Conservation (phyloP, 2,888 invertebrate species). For the Lepidonotus clava region DNA sequence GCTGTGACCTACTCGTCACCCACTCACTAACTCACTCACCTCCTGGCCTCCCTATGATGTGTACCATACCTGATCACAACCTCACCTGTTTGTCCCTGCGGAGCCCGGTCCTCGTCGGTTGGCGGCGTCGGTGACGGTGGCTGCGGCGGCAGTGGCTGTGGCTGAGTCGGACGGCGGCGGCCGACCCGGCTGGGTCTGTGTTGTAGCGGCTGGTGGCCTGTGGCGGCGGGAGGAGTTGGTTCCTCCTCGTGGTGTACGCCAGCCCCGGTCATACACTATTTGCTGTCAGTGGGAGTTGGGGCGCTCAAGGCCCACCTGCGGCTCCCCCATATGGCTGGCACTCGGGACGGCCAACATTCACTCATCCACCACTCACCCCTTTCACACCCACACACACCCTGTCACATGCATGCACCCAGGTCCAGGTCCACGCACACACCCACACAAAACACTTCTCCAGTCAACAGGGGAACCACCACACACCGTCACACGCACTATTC, state of each 20-base stretch:
- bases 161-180: neutral
- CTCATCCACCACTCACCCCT: neutral
- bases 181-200: neutral
- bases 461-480: too few relatives aligned
- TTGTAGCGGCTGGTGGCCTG: neutral
- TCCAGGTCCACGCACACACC: neutral
- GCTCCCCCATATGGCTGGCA: neutral
- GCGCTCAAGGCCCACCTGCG: constrained; percentile 15
- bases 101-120: neutral
- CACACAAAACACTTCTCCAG: too few relatives aligned
- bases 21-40: neutral
- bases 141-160: neutral
- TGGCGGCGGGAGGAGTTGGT: neutral
- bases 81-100: constrained; percentile 24
- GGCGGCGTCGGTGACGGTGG: constrained; percentile 16
- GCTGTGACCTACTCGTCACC: neutral
- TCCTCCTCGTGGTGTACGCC: neutral
- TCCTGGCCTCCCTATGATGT: neutral
- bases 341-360: neutral
- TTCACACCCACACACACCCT: neutral
- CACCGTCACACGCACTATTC: too few relatives aligned
- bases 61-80: constrained; percentile 25
- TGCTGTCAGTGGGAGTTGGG: constrained; percentile 27
- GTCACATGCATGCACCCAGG: neutral
- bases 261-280: constrained; percentile 1